These are phyloP conservation scores for Sminthurinus aureus DNA, from an alignment of 2,888 invertebrate genomes.

Conservation along the genomic window DNA sequence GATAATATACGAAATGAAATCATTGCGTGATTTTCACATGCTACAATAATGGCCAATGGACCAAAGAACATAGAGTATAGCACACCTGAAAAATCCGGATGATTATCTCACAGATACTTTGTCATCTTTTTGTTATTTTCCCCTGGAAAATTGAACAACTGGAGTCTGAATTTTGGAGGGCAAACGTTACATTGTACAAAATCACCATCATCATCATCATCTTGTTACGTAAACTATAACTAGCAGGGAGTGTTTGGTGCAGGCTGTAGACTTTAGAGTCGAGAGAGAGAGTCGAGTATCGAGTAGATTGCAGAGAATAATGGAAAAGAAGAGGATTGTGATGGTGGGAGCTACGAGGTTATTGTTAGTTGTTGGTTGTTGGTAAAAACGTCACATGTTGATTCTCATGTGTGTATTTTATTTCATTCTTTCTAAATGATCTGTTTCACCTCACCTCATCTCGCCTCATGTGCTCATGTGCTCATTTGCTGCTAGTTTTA, in stretches of 20 bases:
- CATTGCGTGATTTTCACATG: too few species aligned
- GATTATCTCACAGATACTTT: conserved; percentile 48
- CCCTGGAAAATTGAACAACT: conserved; percentile 36
- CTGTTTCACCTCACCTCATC: conserved; percentile 9
- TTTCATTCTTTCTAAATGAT: conserved; percentile 11
- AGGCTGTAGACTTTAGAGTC: too few species aligned
- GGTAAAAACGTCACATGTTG: conserved; percentile 21
- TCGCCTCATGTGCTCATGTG: neutral
- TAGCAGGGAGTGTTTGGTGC: neutral
- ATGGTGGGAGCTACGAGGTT: neutral
- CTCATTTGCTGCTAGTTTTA: neutral
- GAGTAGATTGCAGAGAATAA: too few species aligned
- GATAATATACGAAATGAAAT: neutral
- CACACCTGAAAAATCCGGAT: conserved; percentile 45
- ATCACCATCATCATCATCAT: neutral
- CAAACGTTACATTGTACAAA: neutral
- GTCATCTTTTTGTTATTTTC: conserved; percentile 41
- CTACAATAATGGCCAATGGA: neutral
- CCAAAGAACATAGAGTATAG: conserved; percentile 7
- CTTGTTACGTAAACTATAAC: conserved; percentile 5
- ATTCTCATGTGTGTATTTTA: conserved; percentile 5
- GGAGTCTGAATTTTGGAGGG: neutral
- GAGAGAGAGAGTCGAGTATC: too few species aligned
- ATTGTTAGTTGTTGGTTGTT: too few species aligned
- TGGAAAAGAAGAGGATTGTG: neutral